Evolutionary conservation across 2,113 vertebrate species (phyloP).

Genomic region (Etia nguti): DNA sequence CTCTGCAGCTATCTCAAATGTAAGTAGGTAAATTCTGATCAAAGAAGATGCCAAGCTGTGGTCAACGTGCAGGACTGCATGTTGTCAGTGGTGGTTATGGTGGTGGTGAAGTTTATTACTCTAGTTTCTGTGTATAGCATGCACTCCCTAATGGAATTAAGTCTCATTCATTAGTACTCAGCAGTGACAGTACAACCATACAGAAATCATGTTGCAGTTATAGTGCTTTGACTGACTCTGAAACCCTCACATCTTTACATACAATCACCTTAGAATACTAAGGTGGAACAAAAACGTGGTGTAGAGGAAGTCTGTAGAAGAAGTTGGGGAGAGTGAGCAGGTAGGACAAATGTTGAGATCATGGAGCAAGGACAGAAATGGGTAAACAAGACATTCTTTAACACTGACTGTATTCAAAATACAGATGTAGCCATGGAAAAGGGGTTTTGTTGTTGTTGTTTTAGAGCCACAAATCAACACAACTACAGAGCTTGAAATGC

Average conservation of each 20-base stretch:
- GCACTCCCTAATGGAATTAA: not conserved
- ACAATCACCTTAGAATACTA: not conserved
- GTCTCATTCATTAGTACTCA: not conserved
- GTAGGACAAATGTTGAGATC: not conserved
- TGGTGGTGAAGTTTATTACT: not conserved
- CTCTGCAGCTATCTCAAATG: not conserved
- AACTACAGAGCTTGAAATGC: not conserved
- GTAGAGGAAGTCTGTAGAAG: not conserved
- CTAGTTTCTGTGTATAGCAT: not conserved
- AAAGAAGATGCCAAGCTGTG: not conserved
- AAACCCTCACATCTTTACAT: not conserved
- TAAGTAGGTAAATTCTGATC: not conserved
- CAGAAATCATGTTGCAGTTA: not conserved
- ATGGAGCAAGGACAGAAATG: not conserved
- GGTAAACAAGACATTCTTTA: not conserved
- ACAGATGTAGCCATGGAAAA: not conserved
- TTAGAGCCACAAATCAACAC: not conserved
- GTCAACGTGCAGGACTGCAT: not conserved
- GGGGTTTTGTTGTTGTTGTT: rapidly evolving
- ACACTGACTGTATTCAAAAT: rapidly evolving
- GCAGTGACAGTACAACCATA: not conserved
- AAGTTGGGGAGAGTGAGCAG: not conserved
- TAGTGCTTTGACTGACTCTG: not conserved
- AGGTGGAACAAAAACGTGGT: not conserved
- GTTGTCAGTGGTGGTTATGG: not conserved